These are phyloP conservation scores for Kryptopterus vitreolus DNA, from an alignment of 2,797 vertebrate species.

Conservation along the genomic window DNA sequence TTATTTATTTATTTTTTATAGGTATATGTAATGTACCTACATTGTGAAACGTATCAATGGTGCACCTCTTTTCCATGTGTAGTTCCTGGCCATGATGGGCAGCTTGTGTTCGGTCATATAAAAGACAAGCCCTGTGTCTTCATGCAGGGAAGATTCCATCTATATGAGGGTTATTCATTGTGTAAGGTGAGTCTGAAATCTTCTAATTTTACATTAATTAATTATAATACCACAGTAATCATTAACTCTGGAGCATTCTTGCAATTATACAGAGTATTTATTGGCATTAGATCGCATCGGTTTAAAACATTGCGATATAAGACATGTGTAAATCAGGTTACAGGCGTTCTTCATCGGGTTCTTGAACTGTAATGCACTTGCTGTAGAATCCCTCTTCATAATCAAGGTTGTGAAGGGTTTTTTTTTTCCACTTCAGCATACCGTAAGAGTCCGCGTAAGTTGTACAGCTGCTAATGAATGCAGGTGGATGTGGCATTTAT, in stretches of 20 bases:
- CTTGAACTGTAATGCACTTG: not conserved
- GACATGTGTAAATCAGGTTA: not conserved
- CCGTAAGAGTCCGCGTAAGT: not conserved
- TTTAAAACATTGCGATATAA: not conserved
- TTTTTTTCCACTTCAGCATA: not conserved
- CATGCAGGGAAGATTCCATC: constrained; percentile 76
- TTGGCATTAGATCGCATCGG: not conserved
- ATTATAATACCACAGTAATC: not conserved
- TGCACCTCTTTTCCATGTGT: constrained; percentile 12
- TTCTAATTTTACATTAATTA: too few species aligned
- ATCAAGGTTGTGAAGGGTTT: not conserved
- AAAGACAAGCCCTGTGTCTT: constrained; percentile 71
- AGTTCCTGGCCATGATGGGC: constrained; percentile 72
- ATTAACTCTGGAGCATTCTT: not conserved
- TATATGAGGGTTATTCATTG: constrained; percentile 73
- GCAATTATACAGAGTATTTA: not conserved
- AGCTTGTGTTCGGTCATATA: constrained; percentile 70
- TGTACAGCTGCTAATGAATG: constrained; percentile 7
- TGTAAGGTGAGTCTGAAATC: constrained; percentile 65
- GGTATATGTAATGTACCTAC: too few species aligned
- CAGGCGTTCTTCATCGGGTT: not conserved
- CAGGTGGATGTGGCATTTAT: not conserved
- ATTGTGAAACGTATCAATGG: not conserved
- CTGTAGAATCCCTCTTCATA: constrained; percentile 8
- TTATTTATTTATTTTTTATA: too few species aligned